Evolutionary conservation across 2,888 invertebrate genomes (phyloP).

Genomic region (Malacosoma neustria): DNA sequence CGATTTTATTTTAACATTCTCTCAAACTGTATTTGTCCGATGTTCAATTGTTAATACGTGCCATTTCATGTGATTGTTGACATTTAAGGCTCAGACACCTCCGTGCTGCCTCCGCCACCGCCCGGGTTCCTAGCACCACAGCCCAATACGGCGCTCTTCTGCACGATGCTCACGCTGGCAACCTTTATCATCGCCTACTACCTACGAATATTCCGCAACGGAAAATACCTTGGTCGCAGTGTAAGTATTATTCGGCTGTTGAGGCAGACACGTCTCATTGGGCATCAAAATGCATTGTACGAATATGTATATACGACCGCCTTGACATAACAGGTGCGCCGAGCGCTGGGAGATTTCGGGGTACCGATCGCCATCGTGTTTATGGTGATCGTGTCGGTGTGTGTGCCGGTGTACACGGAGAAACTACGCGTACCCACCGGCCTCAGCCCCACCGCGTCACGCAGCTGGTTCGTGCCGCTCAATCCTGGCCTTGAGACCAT

Average conservation of each 20-base stretch:
- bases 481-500: slow-evolving; percentile 74
- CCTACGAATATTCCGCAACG: slow-evolving; percentile 93
- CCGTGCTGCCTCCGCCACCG: no score
- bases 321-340: slow-evolving; percentile 74
- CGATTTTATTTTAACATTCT: no score
- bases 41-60: no score
- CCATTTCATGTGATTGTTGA: no score
- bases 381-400: slow-evolving; percentile 89
- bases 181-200: slow-evolving; percentile 97
- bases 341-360: slow-evolving; percentile 96
- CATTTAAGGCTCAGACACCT: no score
- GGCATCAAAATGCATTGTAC: background rate
- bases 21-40: no score
- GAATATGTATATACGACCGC: background rate
- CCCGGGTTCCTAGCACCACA: no score
- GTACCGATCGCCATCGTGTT: slow-evolving; percentile 95
- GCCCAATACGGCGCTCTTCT: slow-evolving; percentile 97
- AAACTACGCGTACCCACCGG: slow-evolving; percentile 92
- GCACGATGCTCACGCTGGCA: slow-evolving; percentile 90
- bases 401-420: slow-evolving; percentile 89
- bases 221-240: slow-evolving; percentile 94
- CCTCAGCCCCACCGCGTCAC: slow-evolving; percentile 82
- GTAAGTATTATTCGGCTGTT: no score
- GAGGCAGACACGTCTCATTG: no score
- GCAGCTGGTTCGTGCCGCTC: slow-evolving; percentile 90